These are phyloP conservation scores for Congeria kusceri DNA, from an alignment of 2,888 invertebrate genomes.

Conservation along the genomic window DNA sequence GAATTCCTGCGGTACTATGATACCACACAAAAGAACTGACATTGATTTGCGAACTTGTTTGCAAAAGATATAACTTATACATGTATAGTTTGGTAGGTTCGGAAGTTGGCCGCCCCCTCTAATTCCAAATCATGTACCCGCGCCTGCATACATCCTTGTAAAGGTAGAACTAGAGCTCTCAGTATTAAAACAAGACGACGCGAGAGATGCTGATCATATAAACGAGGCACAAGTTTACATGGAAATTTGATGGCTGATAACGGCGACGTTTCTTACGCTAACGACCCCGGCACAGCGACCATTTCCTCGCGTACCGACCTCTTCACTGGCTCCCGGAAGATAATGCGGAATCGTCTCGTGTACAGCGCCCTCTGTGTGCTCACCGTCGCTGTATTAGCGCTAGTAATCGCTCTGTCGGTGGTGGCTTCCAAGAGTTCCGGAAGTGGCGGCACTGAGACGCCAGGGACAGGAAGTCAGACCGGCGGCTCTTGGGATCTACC, in stretches of 20 bases:
- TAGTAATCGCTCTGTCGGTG: slow-evolving; percentile 41
- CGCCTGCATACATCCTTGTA: too few relatives aligned
- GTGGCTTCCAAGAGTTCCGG: slow-evolving; percentile 14
- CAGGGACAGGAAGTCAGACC: neutral
- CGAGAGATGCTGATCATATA: too few relatives aligned
- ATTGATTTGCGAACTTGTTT: too few relatives aligned
- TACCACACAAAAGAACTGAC: too few relatives aligned
- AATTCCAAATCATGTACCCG: too few relatives aligned
- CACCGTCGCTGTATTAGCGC: slow-evolving; percentile 26
- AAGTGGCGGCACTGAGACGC: neutral
- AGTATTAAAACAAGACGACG: too few relatives aligned
- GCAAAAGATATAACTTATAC: too few relatives aligned
- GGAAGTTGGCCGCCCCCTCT: too few relatives aligned
- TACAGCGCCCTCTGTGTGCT: slow-evolving; percentile 13
- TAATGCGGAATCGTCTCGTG: slow-evolving; percentile 15
- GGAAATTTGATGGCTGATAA: neutral
- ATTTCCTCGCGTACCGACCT: slow-evolving; percentile 25
- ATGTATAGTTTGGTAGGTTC: too few relatives aligned
- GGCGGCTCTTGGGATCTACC: slow-evolving; percentile 7
- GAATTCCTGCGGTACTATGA: too few relatives aligned
- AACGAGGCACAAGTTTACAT: too few relatives aligned
- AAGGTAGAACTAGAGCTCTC: too few relatives aligned
- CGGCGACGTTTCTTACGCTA: neutral
- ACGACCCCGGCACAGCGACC: neutral
- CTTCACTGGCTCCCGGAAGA: slow-evolving; percentile 7